A percentile compares a stretch with the other conserved stretches of the same genome.
Evolutionary conservation across 2,113 vertebrate species (phyloP).

Genomic region (Lycaon pictus): DNA sequence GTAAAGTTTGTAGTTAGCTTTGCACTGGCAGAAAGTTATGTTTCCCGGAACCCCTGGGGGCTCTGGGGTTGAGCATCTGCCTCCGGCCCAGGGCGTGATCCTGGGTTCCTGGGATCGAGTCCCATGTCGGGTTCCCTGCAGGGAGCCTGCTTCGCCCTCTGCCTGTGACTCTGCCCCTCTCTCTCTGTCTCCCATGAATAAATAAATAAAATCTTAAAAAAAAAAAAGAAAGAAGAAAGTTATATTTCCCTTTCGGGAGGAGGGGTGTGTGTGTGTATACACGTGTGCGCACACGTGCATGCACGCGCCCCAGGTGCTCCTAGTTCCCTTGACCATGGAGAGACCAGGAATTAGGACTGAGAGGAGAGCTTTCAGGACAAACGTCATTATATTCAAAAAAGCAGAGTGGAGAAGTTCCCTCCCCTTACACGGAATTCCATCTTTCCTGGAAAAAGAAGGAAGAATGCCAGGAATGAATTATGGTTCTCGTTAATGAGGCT

Average conservation of each 20-base stretch:
- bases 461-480: not conserved
- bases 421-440: not conserved
- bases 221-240: not conserved
- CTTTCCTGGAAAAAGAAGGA: not conserved
- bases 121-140: no score
- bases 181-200: no score
- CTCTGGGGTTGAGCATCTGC: no score
- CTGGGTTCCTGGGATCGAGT: no score
- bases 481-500: not conserved
- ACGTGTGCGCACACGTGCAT: no score
- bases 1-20: not conserved
- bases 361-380: not conserved
- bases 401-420: not conserved
- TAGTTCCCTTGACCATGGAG: not conserved
- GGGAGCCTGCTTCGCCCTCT: no score
- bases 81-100: no score
- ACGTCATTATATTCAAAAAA: not conserved
- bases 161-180: no score
- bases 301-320: rapidly evolving
- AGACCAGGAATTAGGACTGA: not conserved
- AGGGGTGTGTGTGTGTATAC: not conserved
- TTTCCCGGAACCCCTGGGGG: not conserved
- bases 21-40: not conserved
- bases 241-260: not conserved
- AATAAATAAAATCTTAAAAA: no score